Evolutionary conservation across 2,113 vertebrate genomes (phyloP), one percentile per base, ranked within the genome.

Genomic region (Passer domesticus): DNA sequence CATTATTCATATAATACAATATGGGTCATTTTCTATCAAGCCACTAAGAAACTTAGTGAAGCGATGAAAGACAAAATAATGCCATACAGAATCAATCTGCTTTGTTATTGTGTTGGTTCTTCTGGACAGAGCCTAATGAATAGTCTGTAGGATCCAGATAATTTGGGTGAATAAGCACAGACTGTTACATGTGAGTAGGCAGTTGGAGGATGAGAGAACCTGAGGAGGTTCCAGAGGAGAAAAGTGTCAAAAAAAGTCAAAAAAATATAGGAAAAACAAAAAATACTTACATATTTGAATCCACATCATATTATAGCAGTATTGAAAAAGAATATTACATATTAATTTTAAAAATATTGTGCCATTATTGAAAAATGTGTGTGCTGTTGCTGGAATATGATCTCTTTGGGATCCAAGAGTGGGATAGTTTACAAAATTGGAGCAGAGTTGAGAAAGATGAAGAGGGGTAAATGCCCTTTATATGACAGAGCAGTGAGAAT

Each of bases 31-130:
- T 93, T 91, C 41, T 76, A 73, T 62, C 31, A 87, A 91, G 47
- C 55, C 78, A 56, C 35, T 84, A 68, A 78, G 80, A 92, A 84
- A 89, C 8, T 73, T 69, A 81, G 44, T 68, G 81, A 89, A 91
- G 53, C 5, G 0, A 44, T 72, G 44, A 75, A 92, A 92, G 22
- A 78, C 3, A 74, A 89, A 94, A 89, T 67, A 74, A 92, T 70
- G n/a, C 12, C 16, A 56, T 59, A 52, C 52, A 75, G 43, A 44
- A 91, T 39, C 50, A 91, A 44, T 77, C 68, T 83, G n/a, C 30
- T 87, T 81, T 81, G 31, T 81, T 83, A 69, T 73, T 44, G 13
- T 76, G 53, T 56, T 76, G 23, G 35, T 43, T 87, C 44, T 68
- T 76, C 68, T 64, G 77, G 59, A 91, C 50, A 91, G 52, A 30